A percentile compares a stretch with the other conserved stretches of the same genome.
Conservation (phyloP, 2,888 invertebrate species). For the Eulithis prunata region DNA sequence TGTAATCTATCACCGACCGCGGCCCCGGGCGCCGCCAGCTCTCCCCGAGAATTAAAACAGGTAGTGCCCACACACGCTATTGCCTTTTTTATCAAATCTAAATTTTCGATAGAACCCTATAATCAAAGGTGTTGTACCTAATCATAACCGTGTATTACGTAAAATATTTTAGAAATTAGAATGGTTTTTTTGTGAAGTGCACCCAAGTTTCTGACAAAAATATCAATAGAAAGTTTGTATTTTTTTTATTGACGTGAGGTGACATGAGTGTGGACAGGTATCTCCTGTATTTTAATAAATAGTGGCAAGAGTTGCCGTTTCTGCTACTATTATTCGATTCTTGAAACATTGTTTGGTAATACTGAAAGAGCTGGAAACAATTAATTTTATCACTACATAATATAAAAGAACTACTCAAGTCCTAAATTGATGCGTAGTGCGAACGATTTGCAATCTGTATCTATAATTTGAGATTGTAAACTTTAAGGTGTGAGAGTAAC, state of each 20-base stretch:
- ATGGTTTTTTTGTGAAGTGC: neutral
- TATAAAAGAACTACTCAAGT: too few relatives aligned
- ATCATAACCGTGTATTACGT: constrained; percentile 57
- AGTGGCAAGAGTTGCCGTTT: too few relatives aligned
- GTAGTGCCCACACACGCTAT: constrained; percentile 74
- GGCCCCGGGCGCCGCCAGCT: constrained; percentile 77
- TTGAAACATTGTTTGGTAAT: too few relatives aligned
- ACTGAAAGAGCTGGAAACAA: too few relatives aligned
- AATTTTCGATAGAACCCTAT: constrained; percentile 62
- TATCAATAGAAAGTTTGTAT: neutral
- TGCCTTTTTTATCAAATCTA: constrained; percentile 53
- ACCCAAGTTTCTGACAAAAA: constrained; percentile 31
- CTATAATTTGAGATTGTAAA: constrained; percentile 35
- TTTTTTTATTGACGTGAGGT: too few relatives aligned
- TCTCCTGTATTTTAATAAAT: too few relatives aligned
- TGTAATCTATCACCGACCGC: constrained; percentile 80
- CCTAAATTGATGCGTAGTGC: constrained; percentile 1
- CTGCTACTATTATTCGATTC: too few relatives aligned
- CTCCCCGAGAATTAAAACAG: constrained; percentile 65
- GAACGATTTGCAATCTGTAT: constrained; percentile 5
- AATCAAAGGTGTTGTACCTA: constrained; percentile 55
- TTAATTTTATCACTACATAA: too few relatives aligned
- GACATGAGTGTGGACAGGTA: too few relatives aligned
- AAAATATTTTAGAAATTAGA: constrained; percentile 12
- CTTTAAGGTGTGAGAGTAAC: constrained; percentile 42